These are phyloP conservation scores for Papilio dardanus DNA, from an alignment of 1,140 invertebrate genomes.

Conservation along the genomic window DNA sequence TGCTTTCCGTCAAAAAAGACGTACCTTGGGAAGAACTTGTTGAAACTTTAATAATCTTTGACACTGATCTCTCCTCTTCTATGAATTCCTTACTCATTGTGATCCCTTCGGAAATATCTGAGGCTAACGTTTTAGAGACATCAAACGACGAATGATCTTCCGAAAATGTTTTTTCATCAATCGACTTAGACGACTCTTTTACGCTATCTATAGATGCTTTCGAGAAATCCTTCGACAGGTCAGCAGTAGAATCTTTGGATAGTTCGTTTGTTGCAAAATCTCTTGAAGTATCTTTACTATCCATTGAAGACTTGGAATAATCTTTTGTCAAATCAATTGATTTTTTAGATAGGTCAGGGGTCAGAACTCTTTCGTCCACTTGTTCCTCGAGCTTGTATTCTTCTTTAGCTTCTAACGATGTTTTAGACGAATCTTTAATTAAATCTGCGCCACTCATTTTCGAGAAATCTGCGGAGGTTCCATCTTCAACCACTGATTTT, in stretches of 20 bases:
- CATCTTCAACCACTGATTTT: slow-evolving; percentile 75
- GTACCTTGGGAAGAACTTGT: slow-evolving; percentile 74
- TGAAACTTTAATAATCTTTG: slow-evolving; percentile 62
- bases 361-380: slow-evolving; percentile 63
- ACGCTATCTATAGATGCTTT: slow-evolving; percentile 77
- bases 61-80: slow-evolving; percentile 70
- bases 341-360: slow-evolving; percentile 77
- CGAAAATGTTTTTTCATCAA: slow-evolving; percentile 78
- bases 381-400: slow-evolving; percentile 69
- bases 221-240: slow-evolving; percentile 75
- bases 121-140: slow-evolving; percentile 75
- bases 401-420: slow-evolving; percentile 72
- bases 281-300: slow-evolving; percentile 78
- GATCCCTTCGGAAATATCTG: slow-evolving; percentile 72
- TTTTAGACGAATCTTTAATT: slow-evolving; percentile 74
- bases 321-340: slow-evolving; percentile 77
- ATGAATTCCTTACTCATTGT: slow-evolving; percentile 70
- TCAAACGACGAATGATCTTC: slow-evolving; percentile 78
- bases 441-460: slow-evolving; percentile 77
- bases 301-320: slow-evolving; percentile 78
- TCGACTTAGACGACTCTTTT: slow-evolving; percentile 73
- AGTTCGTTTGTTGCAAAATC: slow-evolving; percentile 79
- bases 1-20: slow-evolving; percentile 72
- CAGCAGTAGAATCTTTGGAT: slow-evolving; percentile 77
- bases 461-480: slow-evolving; percentile 74